A percentile compares a stretch with the other conserved stretches of the same genome.
phyloP scores from a whole-genome alignment of 2,113 vertebrate genomes.

The Megaptera novaeangliae region DNA sequence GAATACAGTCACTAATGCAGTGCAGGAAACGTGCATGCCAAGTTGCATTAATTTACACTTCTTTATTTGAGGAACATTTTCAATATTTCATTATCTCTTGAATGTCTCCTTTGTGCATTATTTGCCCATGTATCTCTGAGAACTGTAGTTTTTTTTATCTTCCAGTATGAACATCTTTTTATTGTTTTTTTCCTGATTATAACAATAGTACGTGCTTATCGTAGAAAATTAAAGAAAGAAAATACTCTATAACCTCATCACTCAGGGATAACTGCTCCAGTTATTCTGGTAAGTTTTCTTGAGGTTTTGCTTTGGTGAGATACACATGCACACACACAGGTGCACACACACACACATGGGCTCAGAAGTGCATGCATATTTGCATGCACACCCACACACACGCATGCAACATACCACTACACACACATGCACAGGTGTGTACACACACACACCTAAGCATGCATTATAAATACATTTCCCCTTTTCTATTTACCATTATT shows the following conservation, averaged over 20 bases:
- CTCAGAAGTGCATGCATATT: not conserved
- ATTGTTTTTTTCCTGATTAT: not conserved
- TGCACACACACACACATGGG: not conserved
- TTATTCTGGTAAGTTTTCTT: not conserved
- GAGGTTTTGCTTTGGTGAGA: not conserved
- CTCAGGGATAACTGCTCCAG: not conserved
- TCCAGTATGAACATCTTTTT: not conserved
- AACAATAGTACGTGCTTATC: not conserved
- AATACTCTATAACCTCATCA: not conserved
- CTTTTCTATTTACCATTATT: not conserved
- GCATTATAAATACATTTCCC: rapidly evolving
- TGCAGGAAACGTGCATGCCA: not conserved
- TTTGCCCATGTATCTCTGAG: not conserved
- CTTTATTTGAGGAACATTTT: not conserved
- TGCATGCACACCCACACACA: not conserved
- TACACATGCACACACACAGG: not conserved
- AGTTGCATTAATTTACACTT: not conserved
- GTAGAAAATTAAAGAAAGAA: not conserved
- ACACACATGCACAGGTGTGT: not conserved
- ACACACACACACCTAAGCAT: rapidly evolving
- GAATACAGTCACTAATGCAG: not conserved
- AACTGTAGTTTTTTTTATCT: not conserved
- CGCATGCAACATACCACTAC: not conserved
- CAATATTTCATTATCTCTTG: not conserved
- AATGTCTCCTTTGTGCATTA: not conserved